Evolutionary conservation across 2,113 vertebrate species (phyloP), one percentile per base, ranked within the genome.

Genomic region (Misgurnus anguillicaudatus): DNA sequence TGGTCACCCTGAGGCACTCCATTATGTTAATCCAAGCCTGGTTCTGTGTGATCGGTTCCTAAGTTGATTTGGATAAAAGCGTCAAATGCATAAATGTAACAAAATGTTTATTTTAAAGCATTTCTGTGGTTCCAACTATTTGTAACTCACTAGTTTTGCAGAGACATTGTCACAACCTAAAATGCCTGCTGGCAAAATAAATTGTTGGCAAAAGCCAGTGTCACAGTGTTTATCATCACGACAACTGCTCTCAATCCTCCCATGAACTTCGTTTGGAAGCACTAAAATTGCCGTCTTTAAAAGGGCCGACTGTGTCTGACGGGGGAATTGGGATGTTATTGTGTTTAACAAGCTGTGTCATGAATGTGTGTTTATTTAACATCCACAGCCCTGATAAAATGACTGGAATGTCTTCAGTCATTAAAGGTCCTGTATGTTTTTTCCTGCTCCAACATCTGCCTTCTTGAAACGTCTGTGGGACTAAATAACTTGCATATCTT

Each of bases 401-500:
- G 84, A 81, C 79, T 85, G 87, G 89, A 90, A 92, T 94, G 89
- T 85, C 82, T 89, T 72, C 45, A 74, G 83, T 77, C 80, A 80
- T 88, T 85, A 89, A 89, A 92, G 89, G 87, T 89, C 89, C 67
- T 62, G 86, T 68, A 78, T 91, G 87, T 91, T 91, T 89, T 89
- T 89, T 90, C 90, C 87, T 89, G 81, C 79, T 84, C 86, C n/a
- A 88, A 90, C 89, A 89, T 87, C 84, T 85, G 87, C 86, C 88
- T 89, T 87, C 85, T 87, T 85, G 70, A 36, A 53, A 85, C 87
- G 82, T 87, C 82, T 86, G 86, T 90, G 86, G 83, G 89, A 90
- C 85, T 74, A 82, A 88, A 93, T 93, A 91, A 87, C 84, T 91
- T 77, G 82, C 91, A 93, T 93, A 91, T 87, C 84, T 91, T 9